phyloP scores from a whole-genome alignment of 2,797 vertebrate genomes.

The Petrocephalus schoutedeni region DNA sequence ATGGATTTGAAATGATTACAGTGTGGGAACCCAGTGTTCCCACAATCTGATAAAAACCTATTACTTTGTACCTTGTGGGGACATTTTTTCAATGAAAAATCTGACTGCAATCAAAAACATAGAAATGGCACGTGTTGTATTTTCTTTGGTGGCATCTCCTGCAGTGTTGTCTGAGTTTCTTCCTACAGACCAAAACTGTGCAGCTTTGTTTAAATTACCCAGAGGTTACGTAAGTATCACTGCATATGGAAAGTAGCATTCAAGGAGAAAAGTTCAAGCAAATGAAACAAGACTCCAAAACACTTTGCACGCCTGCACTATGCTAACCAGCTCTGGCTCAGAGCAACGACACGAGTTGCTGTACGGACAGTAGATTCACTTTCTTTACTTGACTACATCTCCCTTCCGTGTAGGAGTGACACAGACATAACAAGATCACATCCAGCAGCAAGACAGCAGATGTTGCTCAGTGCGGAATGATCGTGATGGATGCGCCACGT shows the following conservation, averaged over 20 bases:
- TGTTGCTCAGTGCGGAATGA: conserved; percentile 56
- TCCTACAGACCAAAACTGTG: neutral
- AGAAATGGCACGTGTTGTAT: too few species aligned
- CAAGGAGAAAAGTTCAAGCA: conserved; percentile 4
- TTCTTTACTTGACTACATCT: conserved; percentile 33
- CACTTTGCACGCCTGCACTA: neutral
- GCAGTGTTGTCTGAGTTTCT: neutral
- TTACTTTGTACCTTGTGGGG: too few species aligned
- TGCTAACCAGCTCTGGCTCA: neutral
- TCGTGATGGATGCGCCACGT: conserved; percentile 55
- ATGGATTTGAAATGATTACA: neutral
- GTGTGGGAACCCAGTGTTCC: too few species aligned
- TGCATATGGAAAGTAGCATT: neutral
- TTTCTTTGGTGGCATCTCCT: neutral
- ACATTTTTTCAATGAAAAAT: too few species aligned
- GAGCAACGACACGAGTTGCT: neutral
- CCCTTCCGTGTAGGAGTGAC: conserved; percentile 28
- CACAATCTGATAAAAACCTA: too few species aligned
- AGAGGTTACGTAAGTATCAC: neutral
- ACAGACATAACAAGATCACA: conserved; percentile 53
- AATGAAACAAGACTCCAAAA: neutral
- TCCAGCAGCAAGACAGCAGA: conserved; percentile 57
- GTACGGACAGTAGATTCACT: conserved; percentile 24
- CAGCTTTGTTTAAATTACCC: neutral
- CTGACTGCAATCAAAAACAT: too few species aligned